Base-by-base conservation (phyloP, 2,888 invertebrate genomes). In the Brachypalpus laphriformis region DNA sequence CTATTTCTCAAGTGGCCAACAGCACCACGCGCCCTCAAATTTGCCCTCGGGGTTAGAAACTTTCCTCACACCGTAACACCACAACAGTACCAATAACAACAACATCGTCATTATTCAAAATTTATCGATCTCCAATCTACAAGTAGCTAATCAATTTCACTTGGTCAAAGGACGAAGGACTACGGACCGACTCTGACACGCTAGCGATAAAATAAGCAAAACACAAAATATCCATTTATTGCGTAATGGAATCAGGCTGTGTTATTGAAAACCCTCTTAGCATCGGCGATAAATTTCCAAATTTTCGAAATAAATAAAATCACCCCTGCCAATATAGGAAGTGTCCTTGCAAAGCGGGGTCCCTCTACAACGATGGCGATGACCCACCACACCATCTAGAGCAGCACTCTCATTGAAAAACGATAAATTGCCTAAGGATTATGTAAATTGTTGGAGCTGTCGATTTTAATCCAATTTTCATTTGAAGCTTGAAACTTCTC, bases 81-180 rank as follows among this genome's bases (percentile, higher is more conserved):
- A 0, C n/a, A 16, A 47, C 16, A 28, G 25, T 28, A 31, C 40
- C 74, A 40, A 31, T n/a, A 59, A 34, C 68, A 63, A 49, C 31
- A 54, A 51, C 18, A 49, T 14, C 14, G 49, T 49, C 65, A 59
- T 71, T 65, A 77, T 71, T 82, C 65, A 82, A 71, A 82, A 71
- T 71, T 18, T 77, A 72, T 82, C 77, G 66, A 74, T 83, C 66
- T 57, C 2, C 20, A 80, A 83, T 80, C 83, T 83, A 83, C 83
- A 83, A 83, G 83, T 83, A 57, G 74, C 80, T 80, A 80, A 83
- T 83, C 80, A 80, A 83, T 83, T 75, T 65, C 14, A 40, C 68
- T 40, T 42, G 61, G 56, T 56, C 68, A 61, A 63, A 63, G 70
- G 68, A 40, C 25, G 18, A 34, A 51, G n/a, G 9, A 31, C 9